phyloP scores from a whole-genome alignment of 2,888 invertebrate species.

The Mesorhabditis sp. region DNA sequence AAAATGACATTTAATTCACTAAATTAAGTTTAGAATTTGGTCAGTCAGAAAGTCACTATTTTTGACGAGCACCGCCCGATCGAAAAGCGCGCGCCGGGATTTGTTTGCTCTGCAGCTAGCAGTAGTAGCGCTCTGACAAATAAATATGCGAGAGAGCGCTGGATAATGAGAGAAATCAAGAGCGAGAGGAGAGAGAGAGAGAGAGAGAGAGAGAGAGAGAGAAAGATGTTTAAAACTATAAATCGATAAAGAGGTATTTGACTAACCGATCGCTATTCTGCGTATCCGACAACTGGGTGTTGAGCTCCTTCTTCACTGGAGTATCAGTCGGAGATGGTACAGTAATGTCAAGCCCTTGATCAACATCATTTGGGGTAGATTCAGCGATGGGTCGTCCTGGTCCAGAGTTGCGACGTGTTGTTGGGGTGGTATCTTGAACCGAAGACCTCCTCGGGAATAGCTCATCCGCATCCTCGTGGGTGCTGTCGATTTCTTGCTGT shows the following conservation, averaged over 20 bases:
- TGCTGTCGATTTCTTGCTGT: too few relatives aligned
- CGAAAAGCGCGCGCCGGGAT: too few relatives aligned
- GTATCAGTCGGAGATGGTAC: neutral
- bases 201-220: too few relatives aligned
- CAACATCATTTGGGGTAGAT: neutral
- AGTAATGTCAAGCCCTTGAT: neutral
- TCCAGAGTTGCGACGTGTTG: constrained; percentile 6
- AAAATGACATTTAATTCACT: neutral
- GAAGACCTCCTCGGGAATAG: neutral
- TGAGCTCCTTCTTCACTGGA: neutral
- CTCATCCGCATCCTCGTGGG: too few relatives aligned
- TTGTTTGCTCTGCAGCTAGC: too few relatives aligned
- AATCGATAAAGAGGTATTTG: too few relatives aligned
- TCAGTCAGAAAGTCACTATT: neutral
- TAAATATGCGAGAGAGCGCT: too few relatives aligned
- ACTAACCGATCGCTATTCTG: neutral
- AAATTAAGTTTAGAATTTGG: neutral
- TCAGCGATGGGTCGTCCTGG: neutral
- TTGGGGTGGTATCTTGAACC: neutral
- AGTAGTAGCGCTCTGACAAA: too few relatives aligned
- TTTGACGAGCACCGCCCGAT: too few relatives aligned
- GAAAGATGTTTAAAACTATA: too few relatives aligned
- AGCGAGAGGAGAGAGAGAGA: too few relatives aligned
- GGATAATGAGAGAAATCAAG: too few relatives aligned
- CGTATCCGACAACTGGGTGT: neutral